Evolutionary conservation across 2,113 vertebrate species (phyloP), one percentile per base, ranked within the genome.

Genomic region (Oxyura jamaicensis): DNA sequence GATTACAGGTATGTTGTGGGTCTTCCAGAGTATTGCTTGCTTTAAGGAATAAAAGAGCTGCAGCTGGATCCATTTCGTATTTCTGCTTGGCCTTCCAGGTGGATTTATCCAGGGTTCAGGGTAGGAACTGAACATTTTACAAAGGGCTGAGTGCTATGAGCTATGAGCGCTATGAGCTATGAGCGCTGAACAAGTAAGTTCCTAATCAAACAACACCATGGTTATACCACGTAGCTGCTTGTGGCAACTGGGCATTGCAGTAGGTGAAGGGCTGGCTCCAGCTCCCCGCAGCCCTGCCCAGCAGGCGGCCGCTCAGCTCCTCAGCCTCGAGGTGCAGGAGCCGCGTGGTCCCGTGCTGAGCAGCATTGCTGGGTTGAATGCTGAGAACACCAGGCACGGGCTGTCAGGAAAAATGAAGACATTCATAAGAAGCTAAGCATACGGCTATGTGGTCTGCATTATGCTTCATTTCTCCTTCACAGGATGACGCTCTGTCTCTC

Each of bases 361-460:
- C 65, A 79, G 83, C 79, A 69, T 17, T 78, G 56, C 42, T 13
- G 65, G 20, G 17, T 80, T 74, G 79, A 77, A 93, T 86, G 46
- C 28, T 69, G 58, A 52, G 55, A 82, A 46, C 0, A 1, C 35
- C 55, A 87, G 59, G 42, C 63, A 46, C 0, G 0, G 9, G 28
- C 50, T 90, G 36, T 33, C 65, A 71, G 66, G 46, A 71, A 72
- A 86, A 94, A 80, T 55, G 11, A 86, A 94, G 59, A 63, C 46
- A n/a, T 74, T 83, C 14, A 6, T 91, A 72, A 91, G 91, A 72
- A 62, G 79, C n/a, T 20, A 90, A 90, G 52, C 88, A 60, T 67
- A 75, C 81, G 79, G 76, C 48, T 59, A 42, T 52, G 52, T 72
- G 72, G 33, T 74, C 68, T 86, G 73, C 23, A 59, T 53, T 53